Evolutionary conservation across 2,888 invertebrate species (phyloP), one percentile per base, ranked within the genome.

Genomic region (Drosophila paranaensis): DNA sequence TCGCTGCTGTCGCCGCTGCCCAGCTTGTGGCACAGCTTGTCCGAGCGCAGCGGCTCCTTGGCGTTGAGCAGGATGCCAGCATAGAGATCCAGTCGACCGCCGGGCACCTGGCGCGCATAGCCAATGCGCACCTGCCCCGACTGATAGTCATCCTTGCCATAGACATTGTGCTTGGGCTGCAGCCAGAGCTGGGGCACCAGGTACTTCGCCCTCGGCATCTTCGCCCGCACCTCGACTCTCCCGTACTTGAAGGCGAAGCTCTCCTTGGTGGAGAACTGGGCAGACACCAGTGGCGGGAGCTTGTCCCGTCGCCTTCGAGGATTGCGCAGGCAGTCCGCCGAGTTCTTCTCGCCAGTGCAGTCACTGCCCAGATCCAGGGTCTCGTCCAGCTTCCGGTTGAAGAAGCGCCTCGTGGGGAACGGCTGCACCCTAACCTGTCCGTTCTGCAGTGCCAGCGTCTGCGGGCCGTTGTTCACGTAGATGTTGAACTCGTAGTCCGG

Each of bases 51-150:
- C 0, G 91, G 91, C 14, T 90, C 87, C 1, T 82, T 58, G 0
- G 91, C 71, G 56, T 79, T 82, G 3, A 93, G 56, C 3, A 93
- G 16, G 0, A 88, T 74, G 3, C 92, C 92, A 1, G 88, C 90
- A 45, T 71, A 84, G 0, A 93, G 74, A 42, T 89, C 88, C 14
- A 86, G 13, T 14, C 81, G 76, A 0, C 79, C 88, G 25, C 80
- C 80, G 86, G 95, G 95, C 5, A 61, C 37, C 37, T 74, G 76
- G 0, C 89, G 84, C 20, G 95, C 93, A 68, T 95, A 95, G 0
- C 96, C 96, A 8, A 97, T 93, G 67, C 96, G 95, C 62, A 97
- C 94, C 87, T 96, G 94, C 0, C 96, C 96, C 0, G 96, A 96
- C 2, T 94, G 93, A 71, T 91, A 92, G 54, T 90, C 73, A 0